Evolutionary conservation across 1,140 invertebrate species (phyloP), one percentile per base, ranked within the genome.

Genomic region (Oscheius sp.): DNA sequence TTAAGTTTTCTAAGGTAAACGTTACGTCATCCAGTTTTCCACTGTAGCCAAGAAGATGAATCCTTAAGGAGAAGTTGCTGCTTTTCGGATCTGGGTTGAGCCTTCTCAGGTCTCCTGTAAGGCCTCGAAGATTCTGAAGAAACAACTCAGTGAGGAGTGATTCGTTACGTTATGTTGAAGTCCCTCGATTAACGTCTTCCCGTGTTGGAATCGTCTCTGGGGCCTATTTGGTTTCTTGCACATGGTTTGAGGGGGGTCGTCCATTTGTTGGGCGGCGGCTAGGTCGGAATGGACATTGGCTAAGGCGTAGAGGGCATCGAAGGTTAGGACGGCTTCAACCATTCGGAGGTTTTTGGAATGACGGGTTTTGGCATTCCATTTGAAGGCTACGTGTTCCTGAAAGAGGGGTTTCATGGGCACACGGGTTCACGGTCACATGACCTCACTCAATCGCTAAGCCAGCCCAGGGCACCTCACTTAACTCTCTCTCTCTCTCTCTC

Each of bases 61-160:
- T 84, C 36, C 81, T 77, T 72, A 84, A 80, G 20, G 81, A 76
- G 63, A 84, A 84, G 38, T 84, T 83, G 35, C 68, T 67, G 13
- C 63, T 65, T 34, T 67, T 45, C 26, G 49, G 31, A 52, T 73
- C 64, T 23, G 36, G 35, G 23, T 69, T 72, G 26, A 81, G 58
- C n/a, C 80, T 28, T 26, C 70, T 52, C 18, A 82, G 58, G 55
- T 83, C 79, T 7, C 81, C 82, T 26, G 79, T 81, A 26, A 83
- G 26, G 1, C 81, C 81, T 10, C 59, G 45, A 3, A 79, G 31
- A 28, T 74, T 62, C 79, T 83, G 42, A 58, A 80, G 74, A 10
- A 23, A n/a, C 28, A 67, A 38, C 34, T 45, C 31, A 28, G 35
- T 35, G 15, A 13, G 29, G 32, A 67, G 2, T 20, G 71, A 26